phyloP scores from a whole-genome alignment of 2,797 vertebrate genomes.

The Pseudocheirus occidentalis region DNA sequence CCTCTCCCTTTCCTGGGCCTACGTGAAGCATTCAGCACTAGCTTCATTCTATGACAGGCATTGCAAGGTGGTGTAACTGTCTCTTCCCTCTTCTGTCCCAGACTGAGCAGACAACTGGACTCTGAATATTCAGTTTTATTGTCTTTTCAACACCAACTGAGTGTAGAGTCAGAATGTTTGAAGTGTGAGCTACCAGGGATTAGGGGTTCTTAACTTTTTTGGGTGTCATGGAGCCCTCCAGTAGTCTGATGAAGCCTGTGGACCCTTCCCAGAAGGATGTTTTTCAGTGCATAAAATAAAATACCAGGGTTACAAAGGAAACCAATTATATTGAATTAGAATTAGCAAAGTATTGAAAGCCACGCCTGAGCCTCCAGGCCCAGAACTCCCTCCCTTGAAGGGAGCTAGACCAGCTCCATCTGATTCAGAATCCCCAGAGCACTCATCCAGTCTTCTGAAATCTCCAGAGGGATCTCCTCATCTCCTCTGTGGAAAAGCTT shows the following conservation, averaged over 20 bases:
- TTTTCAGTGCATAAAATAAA: not conserved
- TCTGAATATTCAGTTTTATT: too few relatives aligned
- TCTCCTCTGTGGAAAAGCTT: too few relatives aligned
- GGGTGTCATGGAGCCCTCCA: not conserved
- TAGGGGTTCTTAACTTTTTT: not conserved
- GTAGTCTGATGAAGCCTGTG: not conserved
- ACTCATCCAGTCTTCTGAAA: too few relatives aligned
- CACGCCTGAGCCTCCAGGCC: too few relatives aligned
- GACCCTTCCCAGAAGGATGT: not conserved
- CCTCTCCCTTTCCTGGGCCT: not conserved
- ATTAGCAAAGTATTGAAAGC: not conserved
- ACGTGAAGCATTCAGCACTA: too few relatives aligned
- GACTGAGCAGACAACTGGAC: not conserved
- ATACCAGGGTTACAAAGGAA: not conserved
- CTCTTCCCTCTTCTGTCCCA: not conserved
- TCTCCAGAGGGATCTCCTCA: too few relatives aligned
- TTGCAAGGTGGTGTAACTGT: too few relatives aligned
- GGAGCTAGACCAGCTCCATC: too few relatives aligned
- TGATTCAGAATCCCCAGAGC: too few relatives aligned
- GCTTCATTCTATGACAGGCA: too few relatives aligned
- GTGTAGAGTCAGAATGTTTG: not conserved
- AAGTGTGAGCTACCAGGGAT: not conserved
- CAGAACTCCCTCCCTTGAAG: too few relatives aligned
- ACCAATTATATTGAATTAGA: not conserved
- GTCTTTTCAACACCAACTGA: not conserved